A percentile compares a stretch with the other conserved stretches of the same genome.
phyloP scores from a whole-genome alignment of 2,113 vertebrate genomes.

The Aegypius monachus region DNA sequence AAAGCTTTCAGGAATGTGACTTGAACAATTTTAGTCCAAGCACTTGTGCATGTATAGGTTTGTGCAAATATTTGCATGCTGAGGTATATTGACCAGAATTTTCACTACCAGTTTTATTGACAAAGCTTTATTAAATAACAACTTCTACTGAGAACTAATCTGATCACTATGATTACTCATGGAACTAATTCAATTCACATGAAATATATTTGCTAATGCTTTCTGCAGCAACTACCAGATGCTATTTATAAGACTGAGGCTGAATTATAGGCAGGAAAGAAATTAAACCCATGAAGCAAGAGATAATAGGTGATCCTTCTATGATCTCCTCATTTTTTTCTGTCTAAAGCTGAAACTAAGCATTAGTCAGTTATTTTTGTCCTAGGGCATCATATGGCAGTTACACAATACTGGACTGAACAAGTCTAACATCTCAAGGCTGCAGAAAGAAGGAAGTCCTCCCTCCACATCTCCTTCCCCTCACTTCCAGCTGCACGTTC shows the following conservation, averaged over 20 bases:
- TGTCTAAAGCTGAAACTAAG: background rate
- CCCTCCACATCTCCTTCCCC: background rate
- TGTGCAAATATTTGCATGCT: background rate
- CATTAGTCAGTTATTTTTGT: slow-evolving; percentile 18
- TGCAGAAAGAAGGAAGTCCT: background rate
- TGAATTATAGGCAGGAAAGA: background rate
- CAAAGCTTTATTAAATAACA: background rate
- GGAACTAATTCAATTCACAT: background rate
- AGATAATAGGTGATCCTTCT: background rate
- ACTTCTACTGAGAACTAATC: background rate
- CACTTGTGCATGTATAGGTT: background rate
- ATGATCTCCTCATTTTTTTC: background rate
- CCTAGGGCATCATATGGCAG: background rate
- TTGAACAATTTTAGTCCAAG: background rate
- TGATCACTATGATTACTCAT: background rate
- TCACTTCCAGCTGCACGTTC: background rate
- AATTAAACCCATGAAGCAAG: background rate
- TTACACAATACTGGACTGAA: background rate
- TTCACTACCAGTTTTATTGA: background rate
- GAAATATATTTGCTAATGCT: background rate
- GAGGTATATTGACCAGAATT: background rate
- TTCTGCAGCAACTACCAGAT: background rate
- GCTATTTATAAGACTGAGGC: background rate
- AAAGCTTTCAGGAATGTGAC: background rate
- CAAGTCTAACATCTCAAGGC: background rate